Evolutionary conservation across 2,888 invertebrate species (phyloP).

Genomic region (Nomada fabriciana): DNA sequence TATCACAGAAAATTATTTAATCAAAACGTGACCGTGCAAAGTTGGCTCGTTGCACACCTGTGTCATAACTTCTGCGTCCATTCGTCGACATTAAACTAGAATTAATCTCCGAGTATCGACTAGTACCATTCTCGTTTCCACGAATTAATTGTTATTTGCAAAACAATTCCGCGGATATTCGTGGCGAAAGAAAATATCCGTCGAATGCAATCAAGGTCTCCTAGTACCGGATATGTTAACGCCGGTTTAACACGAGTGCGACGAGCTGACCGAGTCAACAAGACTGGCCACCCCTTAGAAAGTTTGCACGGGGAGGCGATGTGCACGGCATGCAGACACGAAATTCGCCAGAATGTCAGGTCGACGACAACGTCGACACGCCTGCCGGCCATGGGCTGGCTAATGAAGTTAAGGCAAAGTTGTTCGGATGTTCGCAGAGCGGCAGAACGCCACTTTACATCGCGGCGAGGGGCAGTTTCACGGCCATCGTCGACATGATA

Average conservation of each 20-base stretch:
- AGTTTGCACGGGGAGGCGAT: constrained; percentile 27
- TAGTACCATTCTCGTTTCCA: not conserved
- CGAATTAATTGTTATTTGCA: not conserved
- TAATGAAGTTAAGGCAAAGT: constrained; percentile 56
- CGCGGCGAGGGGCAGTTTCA: constrained; percentile 92
- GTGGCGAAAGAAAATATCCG: not conserved
- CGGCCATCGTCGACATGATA: constrained; percentile 93
- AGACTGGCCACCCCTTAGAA: constrained; percentile 9
- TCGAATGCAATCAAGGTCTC: constrained; percentile 34
- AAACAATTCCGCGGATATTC: not conserved
- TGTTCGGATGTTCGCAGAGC: constrained; percentile 83
- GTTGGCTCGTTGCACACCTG: not conserved
- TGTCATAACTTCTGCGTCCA: not conserved
- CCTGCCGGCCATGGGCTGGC: constrained; percentile 13
- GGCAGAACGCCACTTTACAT: constrained; percentile 90
- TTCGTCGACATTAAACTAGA: too few relatives aligned
- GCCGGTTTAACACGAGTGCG: constrained; percentile 29
- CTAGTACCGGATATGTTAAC: constrained; percentile 37
- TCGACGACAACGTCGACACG: constrained; percentile 5
- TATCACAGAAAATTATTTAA: too few relatives aligned
- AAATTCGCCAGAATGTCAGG: constrained; percentile 17
- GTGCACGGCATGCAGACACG: not conserved
- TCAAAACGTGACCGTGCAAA: not conserved
- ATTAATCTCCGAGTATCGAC: too few relatives aligned
- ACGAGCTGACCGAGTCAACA: constrained; percentile 33